Conservation (phyloP, 2,888 invertebrate species). For the Invenusta paracnida region DNA sequence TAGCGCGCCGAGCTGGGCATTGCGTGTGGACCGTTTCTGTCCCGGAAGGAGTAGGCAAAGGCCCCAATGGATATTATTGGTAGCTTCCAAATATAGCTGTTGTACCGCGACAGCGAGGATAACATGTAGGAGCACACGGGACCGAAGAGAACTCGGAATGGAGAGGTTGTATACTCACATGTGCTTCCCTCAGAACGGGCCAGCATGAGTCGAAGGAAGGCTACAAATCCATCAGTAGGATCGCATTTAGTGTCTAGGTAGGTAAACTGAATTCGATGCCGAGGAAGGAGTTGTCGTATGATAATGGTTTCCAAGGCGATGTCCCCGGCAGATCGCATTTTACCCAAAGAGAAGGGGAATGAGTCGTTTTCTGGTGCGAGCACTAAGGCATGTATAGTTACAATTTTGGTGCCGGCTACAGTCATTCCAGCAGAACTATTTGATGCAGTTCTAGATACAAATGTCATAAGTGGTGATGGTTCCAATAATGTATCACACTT, state of each 20-base stretch:
- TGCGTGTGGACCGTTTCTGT: background rate
- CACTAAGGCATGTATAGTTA: slow-evolving; percentile 24
- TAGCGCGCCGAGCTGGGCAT: background rate
- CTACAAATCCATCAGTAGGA: background rate
- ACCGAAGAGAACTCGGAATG: slow-evolving; percentile 25
- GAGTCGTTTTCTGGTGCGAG: slow-evolving; percentile 1
- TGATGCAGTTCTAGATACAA: too few species aligned
- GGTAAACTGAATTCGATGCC: background rate
- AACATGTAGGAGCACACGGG: slow-evolving; percentile 37
- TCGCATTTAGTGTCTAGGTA: slow-evolving; percentile 31
- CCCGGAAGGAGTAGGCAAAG: slow-evolving; percentile 34
- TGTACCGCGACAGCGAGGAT: slow-evolving; percentile 16
- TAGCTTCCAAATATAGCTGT: slow-evolving; percentile 25
- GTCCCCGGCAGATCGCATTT: background rate
- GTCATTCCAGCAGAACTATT: too few species aligned
- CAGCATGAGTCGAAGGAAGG: slow-evolving; percentile 7
- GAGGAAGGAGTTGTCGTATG: background rate
- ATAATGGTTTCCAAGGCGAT: slow-evolving; percentile 13
- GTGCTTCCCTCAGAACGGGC: background rate
- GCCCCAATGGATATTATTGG: slow-evolving; percentile 34
- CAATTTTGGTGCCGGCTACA: too few species aligned
- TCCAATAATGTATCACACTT: too few species aligned
- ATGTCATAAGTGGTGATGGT: too few species aligned
- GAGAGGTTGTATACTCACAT: background rate
- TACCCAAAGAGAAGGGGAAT: slow-evolving; percentile 27